Evolutionary conservation across 2,797 vertebrate species (phyloP).

Genomic region (Clarias fuscus): DNA sequence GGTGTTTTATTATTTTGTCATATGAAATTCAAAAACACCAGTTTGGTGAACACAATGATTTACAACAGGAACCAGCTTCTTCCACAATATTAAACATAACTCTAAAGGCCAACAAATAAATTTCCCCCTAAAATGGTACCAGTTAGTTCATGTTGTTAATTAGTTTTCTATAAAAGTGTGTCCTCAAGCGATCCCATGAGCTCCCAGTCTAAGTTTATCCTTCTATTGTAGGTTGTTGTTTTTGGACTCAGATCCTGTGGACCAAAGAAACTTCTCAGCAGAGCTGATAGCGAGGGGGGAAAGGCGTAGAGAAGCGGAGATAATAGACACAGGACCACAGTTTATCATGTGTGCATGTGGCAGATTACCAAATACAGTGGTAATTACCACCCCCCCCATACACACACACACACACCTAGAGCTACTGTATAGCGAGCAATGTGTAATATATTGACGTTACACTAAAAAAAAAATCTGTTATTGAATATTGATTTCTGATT

Average conservation of each 20-base stretch:
- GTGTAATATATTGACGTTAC: background rate
- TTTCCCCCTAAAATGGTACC: background rate
- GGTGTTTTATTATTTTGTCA: background rate
- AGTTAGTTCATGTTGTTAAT: no score
- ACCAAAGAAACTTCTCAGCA: constrained; percentile 14
- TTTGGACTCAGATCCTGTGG: background rate
- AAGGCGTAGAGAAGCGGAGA: background rate
- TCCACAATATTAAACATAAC: background rate
- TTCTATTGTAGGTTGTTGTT: background rate
- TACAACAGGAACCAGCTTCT: background rate
- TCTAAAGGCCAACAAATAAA: background rate
- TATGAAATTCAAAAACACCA: background rate
- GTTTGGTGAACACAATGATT: background rate
- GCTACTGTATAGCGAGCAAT: background rate
- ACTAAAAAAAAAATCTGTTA: background rate
- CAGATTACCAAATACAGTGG: background rate
- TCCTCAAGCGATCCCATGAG: no score
- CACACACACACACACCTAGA: background rate
- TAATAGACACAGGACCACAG: background rate
- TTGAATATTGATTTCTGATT: background rate
- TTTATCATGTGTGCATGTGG: background rate
- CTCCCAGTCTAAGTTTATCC: background rate
- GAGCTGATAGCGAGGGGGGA: constrained; percentile 21
- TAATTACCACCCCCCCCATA: no score
- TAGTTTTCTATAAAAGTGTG: background rate